Conservation (phyloP, 2,113 vertebrate species). For the Poeciliopsis turrubarensis region DNA sequence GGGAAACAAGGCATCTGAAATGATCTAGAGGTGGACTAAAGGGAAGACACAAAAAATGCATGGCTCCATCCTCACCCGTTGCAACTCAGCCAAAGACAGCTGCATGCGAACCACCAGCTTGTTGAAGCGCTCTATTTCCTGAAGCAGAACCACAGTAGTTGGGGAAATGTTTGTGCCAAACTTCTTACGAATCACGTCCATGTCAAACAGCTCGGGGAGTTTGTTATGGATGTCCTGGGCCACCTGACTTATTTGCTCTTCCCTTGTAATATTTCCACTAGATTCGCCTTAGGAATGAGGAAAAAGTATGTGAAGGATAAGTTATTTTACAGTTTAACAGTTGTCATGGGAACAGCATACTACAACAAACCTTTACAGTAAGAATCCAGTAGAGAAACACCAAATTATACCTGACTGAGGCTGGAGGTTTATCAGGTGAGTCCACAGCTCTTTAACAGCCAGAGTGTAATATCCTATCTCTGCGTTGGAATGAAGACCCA, state of each 20-base stretch:
- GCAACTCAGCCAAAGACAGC: slow-evolving; percentile 81
- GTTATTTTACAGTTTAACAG: neutral
- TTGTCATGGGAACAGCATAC: neutral
- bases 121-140: slow-evolving; percentile 94
- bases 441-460: slow-evolving; percentile 88
- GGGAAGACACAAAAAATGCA: neutral
- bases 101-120: slow-evolving; percentile 86
- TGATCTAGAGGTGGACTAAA: neutral
- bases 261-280: slow-evolving; percentile 83
- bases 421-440: slow-evolving; percentile 90
- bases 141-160: slow-evolving; percentile 90
- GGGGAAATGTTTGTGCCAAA: slow-evolving; percentile 68
- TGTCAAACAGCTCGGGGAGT: slow-evolving; percentile 85
- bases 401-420: slow-evolving; percentile 87
- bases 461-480: slow-evolving; percentile 94
- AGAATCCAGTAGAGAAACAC: neutral
- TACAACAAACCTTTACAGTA: neutral
- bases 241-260: slow-evolving; percentile 89
- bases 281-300: slow-evolving; percentile 82
- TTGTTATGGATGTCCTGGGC: slow-evolving; percentile 91
- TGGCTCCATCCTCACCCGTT: slow-evolving; percentile 68
- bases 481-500: slow-evolving; percentile 92
- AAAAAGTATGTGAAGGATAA: neutral
- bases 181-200: slow-evolving; percentile 84
- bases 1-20: slow-evolving; percentile 5